phyloP scores from a whole-genome alignment of 1,140 invertebrate species.

The Drosophila mojavensis region DNA sequence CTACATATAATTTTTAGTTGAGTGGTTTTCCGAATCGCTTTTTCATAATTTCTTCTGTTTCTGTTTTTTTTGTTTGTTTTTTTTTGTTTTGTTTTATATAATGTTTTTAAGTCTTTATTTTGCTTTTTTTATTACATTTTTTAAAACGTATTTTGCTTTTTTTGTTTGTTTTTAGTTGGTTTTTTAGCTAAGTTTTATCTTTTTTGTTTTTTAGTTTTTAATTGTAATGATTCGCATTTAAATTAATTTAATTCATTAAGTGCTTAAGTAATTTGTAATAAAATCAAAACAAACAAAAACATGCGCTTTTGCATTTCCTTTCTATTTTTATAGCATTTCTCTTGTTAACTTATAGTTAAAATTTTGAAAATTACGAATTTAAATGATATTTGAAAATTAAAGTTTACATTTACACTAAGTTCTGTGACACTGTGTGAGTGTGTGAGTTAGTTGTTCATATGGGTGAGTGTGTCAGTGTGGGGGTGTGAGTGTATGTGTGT shows the following conservation, averaged over 20 bases:
- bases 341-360: constrained; percentile 57
- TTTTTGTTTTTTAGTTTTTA: constrained; percentile 17
- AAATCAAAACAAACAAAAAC: constrained; percentile 68
- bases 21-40: constrained; percentile 37
- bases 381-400: constrained; percentile 66
- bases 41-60: constrained; percentile 41
- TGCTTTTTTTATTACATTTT: constrained; percentile 84
- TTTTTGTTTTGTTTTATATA: constrained; percentile 59
- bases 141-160: constrained; percentile 45
- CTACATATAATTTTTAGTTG: constrained; percentile 25
- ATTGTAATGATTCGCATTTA: constrained; percentile 43
- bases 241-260: constrained; percentile 57
- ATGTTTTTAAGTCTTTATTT: constrained; percentile 83
- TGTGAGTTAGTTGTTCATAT: constrained; percentile 33
- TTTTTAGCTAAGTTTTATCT: constrained; percentile 65
- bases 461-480: constrained; percentile 13
- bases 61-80: constrained; percentile 31
- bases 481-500: constrained; percentile 13
- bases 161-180: constrained; percentile 8
- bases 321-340: constrained; percentile 39
- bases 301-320: constrained; percentile 51
- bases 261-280: constrained; percentile 65
- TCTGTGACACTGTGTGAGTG: constrained; percentile 50
- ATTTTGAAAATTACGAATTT: constrained; percentile 58
- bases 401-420: constrained; percentile 72